phyloP scores from a whole-genome alignment of 2,888 invertebrate species.

The Tachina grossa region DNA sequence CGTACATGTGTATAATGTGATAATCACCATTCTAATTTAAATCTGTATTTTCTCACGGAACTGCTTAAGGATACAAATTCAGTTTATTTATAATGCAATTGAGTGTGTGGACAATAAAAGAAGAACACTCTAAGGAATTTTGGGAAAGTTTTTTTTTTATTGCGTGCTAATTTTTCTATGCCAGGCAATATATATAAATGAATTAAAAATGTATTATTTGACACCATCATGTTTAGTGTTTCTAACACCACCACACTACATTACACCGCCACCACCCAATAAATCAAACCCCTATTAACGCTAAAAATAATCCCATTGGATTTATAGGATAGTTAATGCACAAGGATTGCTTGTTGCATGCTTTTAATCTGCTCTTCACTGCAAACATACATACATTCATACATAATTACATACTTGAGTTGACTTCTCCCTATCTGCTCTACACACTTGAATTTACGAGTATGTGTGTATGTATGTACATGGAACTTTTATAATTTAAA shows the following conservation, averaged over 20 bases:
- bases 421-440: background rate
- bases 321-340: slow-evolving; percentile 21
- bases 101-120: slow-evolving; percentile 32
- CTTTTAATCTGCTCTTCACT: background rate
- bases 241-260: background rate
- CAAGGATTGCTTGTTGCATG: slow-evolving; percentile 17
- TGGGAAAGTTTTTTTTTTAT: background rate
- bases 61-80: background rate
- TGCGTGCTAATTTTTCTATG: background rate
- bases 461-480: too few relatives aligned
- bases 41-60: background rate
- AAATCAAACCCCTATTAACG: slow-evolving; percentile 21
- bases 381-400: background rate
- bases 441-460: background rate
- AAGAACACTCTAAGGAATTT: slow-evolving; percentile 32
- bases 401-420: too few relatives aligned
- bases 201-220: background rate
- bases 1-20: too few relatives aligned
- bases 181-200: background rate
- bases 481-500: background rate
- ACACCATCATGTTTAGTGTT: background rate
- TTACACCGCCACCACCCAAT: slow-evolving; percentile 10
- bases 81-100: slow-evolving; percentile 55
- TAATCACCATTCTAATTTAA: background rate
- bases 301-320: slow-evolving; percentile 40